These are phyloP conservation scores for Pomatostomus ruficeps DNA, from an alignment of 2,113 vertebrate species.

Conservation along the genomic window DNA sequence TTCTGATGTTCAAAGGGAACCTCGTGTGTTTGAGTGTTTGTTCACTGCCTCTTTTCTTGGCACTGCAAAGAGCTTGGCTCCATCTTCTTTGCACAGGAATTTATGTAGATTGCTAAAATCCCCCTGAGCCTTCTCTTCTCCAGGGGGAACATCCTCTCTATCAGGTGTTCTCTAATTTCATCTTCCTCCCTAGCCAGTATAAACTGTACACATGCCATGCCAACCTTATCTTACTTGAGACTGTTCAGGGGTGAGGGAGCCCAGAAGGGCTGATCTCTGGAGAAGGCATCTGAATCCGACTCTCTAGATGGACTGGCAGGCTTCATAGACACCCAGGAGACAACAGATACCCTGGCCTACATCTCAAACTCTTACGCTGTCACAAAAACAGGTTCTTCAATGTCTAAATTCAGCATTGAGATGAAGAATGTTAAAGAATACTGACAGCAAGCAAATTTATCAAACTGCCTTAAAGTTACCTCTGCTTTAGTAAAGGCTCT, in stretches of 20 bases:
- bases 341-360: background rate
- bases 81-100: background rate
- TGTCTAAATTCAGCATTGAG: background rate
- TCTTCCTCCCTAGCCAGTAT: background rate
- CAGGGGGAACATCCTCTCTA: background rate
- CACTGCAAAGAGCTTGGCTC: background rate
- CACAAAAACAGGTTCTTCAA: background rate
- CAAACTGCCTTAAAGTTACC: background rate
- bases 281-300: background rate
- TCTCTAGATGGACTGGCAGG: background rate
- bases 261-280: background rate
- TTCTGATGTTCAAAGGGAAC: background rate
- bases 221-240: background rate
- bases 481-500: background rate
- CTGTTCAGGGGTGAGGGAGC: background rate
- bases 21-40: background rate
- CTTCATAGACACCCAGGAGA: background rate
- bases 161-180: background rate
- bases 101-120: background rate
- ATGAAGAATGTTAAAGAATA: background rate
- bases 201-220: background rate
- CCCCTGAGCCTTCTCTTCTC: background rate
- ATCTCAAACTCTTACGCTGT: background rate
- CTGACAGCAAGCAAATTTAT: background rate
- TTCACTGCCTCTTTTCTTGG: background rate